Conservation (phyloP, 23 tunicate genomes). For the Styela plicata region DNA sequence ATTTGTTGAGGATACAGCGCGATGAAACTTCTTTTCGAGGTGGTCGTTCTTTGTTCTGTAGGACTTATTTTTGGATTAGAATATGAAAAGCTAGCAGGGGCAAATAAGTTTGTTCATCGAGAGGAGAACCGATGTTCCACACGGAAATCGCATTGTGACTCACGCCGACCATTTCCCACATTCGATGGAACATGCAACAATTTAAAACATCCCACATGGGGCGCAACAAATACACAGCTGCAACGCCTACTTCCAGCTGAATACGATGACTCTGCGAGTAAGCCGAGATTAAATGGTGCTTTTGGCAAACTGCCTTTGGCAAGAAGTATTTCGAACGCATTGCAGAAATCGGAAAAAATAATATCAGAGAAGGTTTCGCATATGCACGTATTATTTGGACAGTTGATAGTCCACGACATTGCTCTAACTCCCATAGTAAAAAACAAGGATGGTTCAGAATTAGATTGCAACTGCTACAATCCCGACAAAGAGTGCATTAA, state of each 20-base stretch:
- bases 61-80: too few relatives aligned
- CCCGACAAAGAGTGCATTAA: constrained; percentile 68
- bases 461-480: constrained; percentile 66
- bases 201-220: constrained; percentile 60
- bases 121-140: not conserved
- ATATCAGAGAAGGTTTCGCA: constrained; percentile 33
- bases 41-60: too few relatives aligned
- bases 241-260: constrained; percentile 63
- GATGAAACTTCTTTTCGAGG: too few relatives aligned
- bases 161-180: not conserved
- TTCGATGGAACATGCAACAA: constrained; percentile 86
- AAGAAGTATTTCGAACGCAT: constrained; percentile 48
- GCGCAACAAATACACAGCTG: constrained; percentile 41
- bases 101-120: too few relatives aligned
- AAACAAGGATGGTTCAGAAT: constrained; percentile 27
- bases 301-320: constrained; percentile 54
- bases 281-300: constrained; percentile 22
- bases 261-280: constrained; percentile 55
- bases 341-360: constrained; percentile 25
- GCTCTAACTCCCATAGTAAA: constrained; percentile 49
- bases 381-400: constrained; percentile 74
- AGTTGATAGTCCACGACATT: constrained; percentile 75
- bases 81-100: too few relatives aligned
- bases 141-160: not conserved
- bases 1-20: too few relatives aligned